A percentile compares a stretch with the other conserved stretches of the same genome.
Evolutionary conservation across 2,888 invertebrate species (phyloP).

Genomic region (Ommatoiulus sabulosus): DNA sequence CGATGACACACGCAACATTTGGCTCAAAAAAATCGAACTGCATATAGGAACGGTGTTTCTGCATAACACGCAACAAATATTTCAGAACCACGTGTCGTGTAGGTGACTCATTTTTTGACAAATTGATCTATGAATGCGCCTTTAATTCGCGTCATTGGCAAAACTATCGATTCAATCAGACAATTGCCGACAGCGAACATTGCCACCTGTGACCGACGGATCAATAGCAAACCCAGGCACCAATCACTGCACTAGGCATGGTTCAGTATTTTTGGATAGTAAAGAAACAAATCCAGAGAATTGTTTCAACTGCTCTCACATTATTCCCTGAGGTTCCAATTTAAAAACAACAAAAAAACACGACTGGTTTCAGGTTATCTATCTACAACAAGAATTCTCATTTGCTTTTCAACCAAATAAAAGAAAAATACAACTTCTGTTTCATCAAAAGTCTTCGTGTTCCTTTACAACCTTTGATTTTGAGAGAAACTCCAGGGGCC

Average conservation of each 20-base stretch:
- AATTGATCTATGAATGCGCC: not conserved
- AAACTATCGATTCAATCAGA: not conserved
- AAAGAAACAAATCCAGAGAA: too few relatives aligned
- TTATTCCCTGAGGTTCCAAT: not conserved
- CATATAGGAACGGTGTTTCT: not conserved
- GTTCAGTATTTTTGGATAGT: not conserved
- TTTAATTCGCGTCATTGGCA: not conserved
- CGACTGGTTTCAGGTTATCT: too few relatives aligned
- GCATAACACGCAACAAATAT: not conserved
- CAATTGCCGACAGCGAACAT: not conserved
- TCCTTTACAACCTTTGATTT: too few relatives aligned
- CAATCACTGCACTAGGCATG: not conserved
- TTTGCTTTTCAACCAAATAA: too few relatives aligned
- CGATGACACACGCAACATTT: not conserved
- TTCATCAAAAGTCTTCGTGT: too few relatives aligned
- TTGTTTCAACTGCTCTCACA: not conserved
- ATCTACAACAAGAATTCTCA: too few relatives aligned
- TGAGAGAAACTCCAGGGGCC: too few relatives aligned
- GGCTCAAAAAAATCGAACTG: not conserved
- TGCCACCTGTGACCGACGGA: not conserved
- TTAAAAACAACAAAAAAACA: not conserved
- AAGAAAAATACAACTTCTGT: too few relatives aligned
- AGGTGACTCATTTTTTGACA: not conserved
- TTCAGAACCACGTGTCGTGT: not conserved
- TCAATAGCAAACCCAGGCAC: not conserved